phyloP scores from a whole-genome alignment of 2,888 invertebrate species.

The Drosophila limbata region DNA sequence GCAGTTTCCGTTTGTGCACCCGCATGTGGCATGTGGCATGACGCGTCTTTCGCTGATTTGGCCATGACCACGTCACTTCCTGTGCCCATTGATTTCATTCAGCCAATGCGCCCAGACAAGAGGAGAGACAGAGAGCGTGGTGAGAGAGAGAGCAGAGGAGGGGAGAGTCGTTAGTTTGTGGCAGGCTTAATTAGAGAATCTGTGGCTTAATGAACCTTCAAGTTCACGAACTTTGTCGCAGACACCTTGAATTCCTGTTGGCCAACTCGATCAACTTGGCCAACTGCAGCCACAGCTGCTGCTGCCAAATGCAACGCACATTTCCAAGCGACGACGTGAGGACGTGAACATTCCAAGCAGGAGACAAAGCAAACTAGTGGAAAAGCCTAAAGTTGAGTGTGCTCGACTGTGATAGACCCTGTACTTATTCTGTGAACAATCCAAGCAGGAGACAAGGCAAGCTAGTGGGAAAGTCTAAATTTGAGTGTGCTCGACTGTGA shows the following conservation, averaged over 20 bases:
- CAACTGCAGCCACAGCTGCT: constrained; percentile 9
- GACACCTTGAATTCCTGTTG: constrained; percentile 29
- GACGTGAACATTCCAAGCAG: constrained; percentile 50
- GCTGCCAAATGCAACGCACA: constrained; percentile 45
- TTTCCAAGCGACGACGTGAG: constrained; percentile 44
- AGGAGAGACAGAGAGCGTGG: background rate
- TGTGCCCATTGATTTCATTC: constrained; percentile 71
- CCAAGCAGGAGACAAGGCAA: constrained; percentile 31
- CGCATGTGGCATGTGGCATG: constrained; percentile 33
- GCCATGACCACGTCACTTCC: constrained; percentile 63
- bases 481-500: background rate
- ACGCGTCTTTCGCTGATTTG: constrained; percentile 47
- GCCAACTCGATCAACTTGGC: constrained; percentile 20
- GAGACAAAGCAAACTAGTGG: constrained; percentile 26
- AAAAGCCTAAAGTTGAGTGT: background rate
- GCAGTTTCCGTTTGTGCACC: constrained; percentile 36
- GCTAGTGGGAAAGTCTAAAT: background rate
- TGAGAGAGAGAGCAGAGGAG: background rate
- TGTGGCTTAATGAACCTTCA: constrained; percentile 60
- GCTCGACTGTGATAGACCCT: background rate
- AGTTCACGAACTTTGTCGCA: constrained; percentile 63
- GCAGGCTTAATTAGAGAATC: constrained; percentile 64
- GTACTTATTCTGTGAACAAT: constrained; percentile 35
- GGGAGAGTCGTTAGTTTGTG: background rate
- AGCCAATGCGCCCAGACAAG: constrained; percentile 24